Evolutionary conservation across 1,140 invertebrate genomes (phyloP).

Genomic region (Trissolcus basalis): DNA sequence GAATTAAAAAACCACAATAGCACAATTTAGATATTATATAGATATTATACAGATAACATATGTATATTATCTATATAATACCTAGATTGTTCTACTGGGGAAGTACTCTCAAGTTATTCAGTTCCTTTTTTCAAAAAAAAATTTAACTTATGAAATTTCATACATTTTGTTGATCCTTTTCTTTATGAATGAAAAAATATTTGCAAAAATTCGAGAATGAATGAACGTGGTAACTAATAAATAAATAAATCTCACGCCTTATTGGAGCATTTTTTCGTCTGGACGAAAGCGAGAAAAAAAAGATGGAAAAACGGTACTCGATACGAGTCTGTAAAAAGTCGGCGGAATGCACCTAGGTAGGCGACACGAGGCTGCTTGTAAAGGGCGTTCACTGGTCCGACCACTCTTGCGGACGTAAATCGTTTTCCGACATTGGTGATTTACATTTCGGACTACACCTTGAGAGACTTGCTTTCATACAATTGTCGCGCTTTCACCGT

Average conservation of each 20-base stretch:
- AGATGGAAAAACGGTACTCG: constrained; percentile 24
- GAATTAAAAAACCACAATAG: too few relatives aligned
- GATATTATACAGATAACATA: too few relatives aligned
- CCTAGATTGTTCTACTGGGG: too few relatives aligned
- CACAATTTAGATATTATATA: too few relatives aligned
- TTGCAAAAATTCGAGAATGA: background rate
- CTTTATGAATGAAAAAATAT: background rate
- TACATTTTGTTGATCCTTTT: background rate
- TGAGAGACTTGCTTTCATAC: constrained; percentile 2
- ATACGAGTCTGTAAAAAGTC: constrained; percentile 35
- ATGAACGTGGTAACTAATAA: background rate
- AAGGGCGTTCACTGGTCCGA: constrained; percentile 52
- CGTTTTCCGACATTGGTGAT: constrained; percentile 24
- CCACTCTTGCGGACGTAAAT: constrained; percentile 49
- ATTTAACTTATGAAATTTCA: too few relatives aligned
- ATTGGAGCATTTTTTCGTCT: constrained; percentile 21
- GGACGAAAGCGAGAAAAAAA: constrained; percentile 19
- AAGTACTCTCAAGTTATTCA: too few relatives aligned
- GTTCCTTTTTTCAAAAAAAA: too few relatives aligned
- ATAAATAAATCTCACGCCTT: constrained; percentile 8
- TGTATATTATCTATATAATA: too few relatives aligned
- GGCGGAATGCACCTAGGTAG: constrained; percentile 47
- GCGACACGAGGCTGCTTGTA: constrained; percentile 37
- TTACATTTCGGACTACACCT: constrained; percentile 21
- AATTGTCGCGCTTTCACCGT: constrained; percentile 26